These are phyloP conservation scores for Colletes collaris DNA, from an alignment of 2,888 invertebrate genomes.

Conservation along the genomic window DNA sequence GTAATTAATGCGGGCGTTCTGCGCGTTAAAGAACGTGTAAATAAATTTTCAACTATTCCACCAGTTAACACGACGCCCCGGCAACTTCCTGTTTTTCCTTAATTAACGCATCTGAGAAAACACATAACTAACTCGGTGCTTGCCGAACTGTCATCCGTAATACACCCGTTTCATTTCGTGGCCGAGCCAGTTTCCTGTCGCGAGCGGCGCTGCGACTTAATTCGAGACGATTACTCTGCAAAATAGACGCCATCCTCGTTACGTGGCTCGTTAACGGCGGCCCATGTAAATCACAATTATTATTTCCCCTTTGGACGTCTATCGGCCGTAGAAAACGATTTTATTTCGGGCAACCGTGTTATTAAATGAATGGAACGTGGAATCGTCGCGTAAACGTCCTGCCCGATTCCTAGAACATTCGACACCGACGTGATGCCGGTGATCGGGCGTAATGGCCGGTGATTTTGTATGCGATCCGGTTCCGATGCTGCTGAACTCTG, in stretches of 20 bases:
- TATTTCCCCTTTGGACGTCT: slow-evolving; percentile 13
- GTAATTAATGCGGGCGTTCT: background rate
- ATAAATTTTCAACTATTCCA: slow-evolving; percentile 2
- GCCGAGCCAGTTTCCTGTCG: slow-evolving; percentile 39
- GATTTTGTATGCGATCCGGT: slow-evolving; percentile 20
- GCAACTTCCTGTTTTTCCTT: slow-evolving; percentile 21
- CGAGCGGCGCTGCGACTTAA: slow-evolving; percentile 22
- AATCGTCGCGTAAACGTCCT: no score
- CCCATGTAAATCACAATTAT: slow-evolving; percentile 42
- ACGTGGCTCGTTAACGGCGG: slow-evolving; percentile 41
- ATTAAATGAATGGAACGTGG: background rate
- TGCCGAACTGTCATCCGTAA: slow-evolving; percentile 20
- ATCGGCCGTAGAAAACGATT: slow-evolving; percentile 11
- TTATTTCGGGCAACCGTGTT: slow-evolving; percentile 29
- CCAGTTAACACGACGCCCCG: background rate
- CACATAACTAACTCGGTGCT: slow-evolving; percentile 25
- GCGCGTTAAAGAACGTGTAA: background rate
- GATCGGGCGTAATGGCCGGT: slow-evolving; percentile 18
- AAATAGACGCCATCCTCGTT: slow-evolving; percentile 38
- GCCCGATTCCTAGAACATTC: background rate
- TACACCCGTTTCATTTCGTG: slow-evolving; percentile 45
- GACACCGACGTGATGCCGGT: slow-evolving; percentile 13
- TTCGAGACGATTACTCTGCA: slow-evolving; percentile 47
- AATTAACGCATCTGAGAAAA: slow-evolving; percentile 41
- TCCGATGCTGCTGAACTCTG: background rate